Evolutionary conservation across 2,113 vertebrate species (phyloP), one percentile per base, ranked within the genome.

Genomic region (Romanogobio albipinnatus): DNA sequence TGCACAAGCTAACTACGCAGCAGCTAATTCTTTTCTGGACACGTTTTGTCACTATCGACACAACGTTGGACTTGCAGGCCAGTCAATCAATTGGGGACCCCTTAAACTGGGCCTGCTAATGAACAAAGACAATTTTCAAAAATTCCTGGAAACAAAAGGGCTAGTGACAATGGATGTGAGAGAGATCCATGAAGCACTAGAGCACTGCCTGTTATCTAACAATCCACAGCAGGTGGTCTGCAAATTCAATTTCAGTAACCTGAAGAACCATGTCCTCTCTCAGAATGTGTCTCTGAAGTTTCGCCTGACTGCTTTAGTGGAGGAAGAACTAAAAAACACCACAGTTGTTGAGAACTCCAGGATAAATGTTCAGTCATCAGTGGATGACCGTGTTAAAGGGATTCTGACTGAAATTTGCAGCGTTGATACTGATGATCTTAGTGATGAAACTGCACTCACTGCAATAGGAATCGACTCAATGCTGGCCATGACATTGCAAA

Each of bases 1-100:
- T 19, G 93, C 90, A 0, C 96, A 97, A 82, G 89, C 94, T 64
- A 97, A 96, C 89, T 96, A 96, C n/a, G 95, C 96, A 26, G 96
- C 96, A 77, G 96, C 96, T 84, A 97, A 97, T 82, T 96, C 96
- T 0, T 97, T 97, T 87, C 91, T 96, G 3, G 96, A 97, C 70
- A 29, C 84, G 0, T 96, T 97, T 90, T 96, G 96, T 82, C 94
- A 95, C 86, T 97, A 95, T 73, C 90, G 96, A 76, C 94, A 95
- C 88, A 96, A 96, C 83, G 82, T 90, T 45, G 96, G 96, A 8
- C 94, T 97, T 76, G 89, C 93, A 70, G 96, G 94, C 62, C 96
- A 97, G 83, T 94, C 95, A 76, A 94, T 97, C 87, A 97, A 96
- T 90, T 96, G 96, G 96, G 96, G 96, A 24, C 94, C 95, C 64